Base-by-base conservation (phyloP, 1,140 invertebrate species). In the Drosophila insularis region DNA sequence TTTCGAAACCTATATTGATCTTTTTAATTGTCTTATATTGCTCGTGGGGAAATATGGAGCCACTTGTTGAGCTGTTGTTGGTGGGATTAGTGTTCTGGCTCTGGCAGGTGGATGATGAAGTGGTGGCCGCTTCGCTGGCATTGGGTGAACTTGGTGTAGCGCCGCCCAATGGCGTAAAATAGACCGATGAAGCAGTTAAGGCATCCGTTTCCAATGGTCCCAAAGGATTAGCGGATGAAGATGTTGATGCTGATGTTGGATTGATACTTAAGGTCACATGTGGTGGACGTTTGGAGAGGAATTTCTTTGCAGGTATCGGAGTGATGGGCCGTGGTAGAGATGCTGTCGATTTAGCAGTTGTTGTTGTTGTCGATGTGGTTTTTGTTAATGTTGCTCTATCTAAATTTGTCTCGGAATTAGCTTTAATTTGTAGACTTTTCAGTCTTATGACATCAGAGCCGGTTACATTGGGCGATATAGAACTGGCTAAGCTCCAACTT, bases 1-100 rank as follows among this genome's bases (percentile, higher is more conserved):
- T 87, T 1, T 89, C 73, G 60, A 91, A 91, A 13, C 81, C 85
- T 10, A 91, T 90, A 59, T 91, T 78, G 40, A 91, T 72, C 50
- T 81, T 82, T 56, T 91, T 91, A 65, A 81, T 86, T 63, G 74
- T 62, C 60, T 82, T 90, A 65, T 82, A 77, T 32, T 90, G 84
- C 50, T 90, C 89, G 54, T 90, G 79, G 1, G 89, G 84, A 23
- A 90, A 85, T 13, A 86, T 72, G 39, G 80, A 86, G 5, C 61
- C 69, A 11, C 78, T 56, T 14, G 84, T 87, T 35, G 56, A 21
- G 70, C 59, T 68, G 31, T 46, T 55, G 23, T 50, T 63, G 32
- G 69, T 75, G 43, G 37, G 58, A 32, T 32, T 40, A 10, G 50
- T 61, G 32, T 19, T 39, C 39, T 60, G 63, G 27, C 71, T 71